Conservation (phyloP, 1,140 invertebrate species). For the Drosophila bifasciata region DNA sequence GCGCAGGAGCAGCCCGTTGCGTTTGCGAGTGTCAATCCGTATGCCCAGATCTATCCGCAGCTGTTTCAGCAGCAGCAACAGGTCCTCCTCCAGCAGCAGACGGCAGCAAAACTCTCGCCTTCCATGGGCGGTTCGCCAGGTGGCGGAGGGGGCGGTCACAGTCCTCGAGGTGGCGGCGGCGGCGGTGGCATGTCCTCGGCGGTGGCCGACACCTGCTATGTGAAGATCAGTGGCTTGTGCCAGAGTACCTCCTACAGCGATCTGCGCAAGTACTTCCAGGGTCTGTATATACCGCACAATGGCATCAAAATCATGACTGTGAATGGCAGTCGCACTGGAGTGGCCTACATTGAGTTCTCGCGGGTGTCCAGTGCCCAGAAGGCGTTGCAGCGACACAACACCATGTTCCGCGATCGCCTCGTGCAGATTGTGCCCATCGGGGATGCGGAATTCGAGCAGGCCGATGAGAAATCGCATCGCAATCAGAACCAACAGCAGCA, state of each 20-base stretch:
- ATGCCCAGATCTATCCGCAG: conserved; percentile 80
- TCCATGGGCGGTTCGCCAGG: conserved; percentile 24
- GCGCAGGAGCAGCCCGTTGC: conserved; percentile 56
- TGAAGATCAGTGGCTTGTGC: conserved; percentile 89
- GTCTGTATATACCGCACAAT: conserved; percentile 91
- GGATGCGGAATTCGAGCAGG: conserved; percentile 72
- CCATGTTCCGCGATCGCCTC: conserved; percentile 86
- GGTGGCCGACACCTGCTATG: conserved; percentile 85
- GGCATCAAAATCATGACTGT: conserved; percentile 93
- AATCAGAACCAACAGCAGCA: conserved; percentile 8
- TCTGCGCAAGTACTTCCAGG: conserved; percentile 91
- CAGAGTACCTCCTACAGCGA: conserved; percentile 89
- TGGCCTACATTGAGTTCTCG: conserved; percentile 91
- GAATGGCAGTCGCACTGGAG: conserved; percentile 90
- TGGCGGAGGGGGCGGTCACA: neutral
- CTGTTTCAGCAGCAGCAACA: conserved; percentile 73
- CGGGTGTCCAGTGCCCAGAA: conserved; percentile 88
- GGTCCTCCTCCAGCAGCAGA: conserved; percentile 58
- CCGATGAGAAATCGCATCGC: conserved; percentile 56
- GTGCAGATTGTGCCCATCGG: conserved; percentile 63
- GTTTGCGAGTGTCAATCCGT: conserved; percentile 78
- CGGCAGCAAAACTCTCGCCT: conserved; percentile 25
- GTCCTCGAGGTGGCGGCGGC: conserved; percentile 14
- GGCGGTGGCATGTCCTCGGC: conserved; percentile 16
- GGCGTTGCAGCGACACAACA: conserved; percentile 87